Evolutionary conservation across 1,140 invertebrate genomes (phyloP).

Genomic region (Magallana angulata): DNA sequence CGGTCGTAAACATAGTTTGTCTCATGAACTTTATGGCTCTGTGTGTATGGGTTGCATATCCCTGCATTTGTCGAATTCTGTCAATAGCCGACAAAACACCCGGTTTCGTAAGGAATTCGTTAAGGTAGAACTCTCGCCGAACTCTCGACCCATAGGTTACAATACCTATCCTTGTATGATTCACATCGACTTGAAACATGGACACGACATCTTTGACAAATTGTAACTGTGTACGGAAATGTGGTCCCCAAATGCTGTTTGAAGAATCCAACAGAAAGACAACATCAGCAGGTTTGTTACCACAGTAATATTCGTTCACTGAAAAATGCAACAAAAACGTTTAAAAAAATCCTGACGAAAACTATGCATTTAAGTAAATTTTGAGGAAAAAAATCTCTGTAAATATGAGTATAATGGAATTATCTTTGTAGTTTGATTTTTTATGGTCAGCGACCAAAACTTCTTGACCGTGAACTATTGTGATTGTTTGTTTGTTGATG

Average conservation of each 20-base stretch:
- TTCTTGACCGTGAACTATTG: too few relatives aligned
- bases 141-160: conserved; percentile 59
- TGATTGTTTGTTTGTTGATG: too few relatives aligned
- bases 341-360: too few relatives aligned
- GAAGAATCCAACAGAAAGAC: conserved; percentile 72
- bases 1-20: conserved; percentile 56
- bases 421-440: too few relatives aligned
- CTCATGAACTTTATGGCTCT: conserved; percentile 55
- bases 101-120: conserved; percentile 52
- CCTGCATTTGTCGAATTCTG: conserved; percentile 50
- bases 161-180: conserved; percentile 62
- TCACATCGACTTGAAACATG: conserved; percentile 67
- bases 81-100: conserved; percentile 56
- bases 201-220: conserved; percentile 67
- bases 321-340: conserved; percentile 3
- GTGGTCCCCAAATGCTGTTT: conserved; percentile 68
- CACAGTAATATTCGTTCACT: conserved; percentile 63
- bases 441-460: too few relatives aligned
- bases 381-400: too few relatives aligned
- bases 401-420: too few relatives aligned
- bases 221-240: conserved; percentile 65
- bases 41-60: conserved; percentile 59
- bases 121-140: conserved; percentile 61
- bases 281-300: conserved; percentile 71
- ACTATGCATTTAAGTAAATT: too few relatives aligned